Base-by-base conservation (phyloP, 1,140 invertebrate species). In the Plutomurus gul region DNA sequence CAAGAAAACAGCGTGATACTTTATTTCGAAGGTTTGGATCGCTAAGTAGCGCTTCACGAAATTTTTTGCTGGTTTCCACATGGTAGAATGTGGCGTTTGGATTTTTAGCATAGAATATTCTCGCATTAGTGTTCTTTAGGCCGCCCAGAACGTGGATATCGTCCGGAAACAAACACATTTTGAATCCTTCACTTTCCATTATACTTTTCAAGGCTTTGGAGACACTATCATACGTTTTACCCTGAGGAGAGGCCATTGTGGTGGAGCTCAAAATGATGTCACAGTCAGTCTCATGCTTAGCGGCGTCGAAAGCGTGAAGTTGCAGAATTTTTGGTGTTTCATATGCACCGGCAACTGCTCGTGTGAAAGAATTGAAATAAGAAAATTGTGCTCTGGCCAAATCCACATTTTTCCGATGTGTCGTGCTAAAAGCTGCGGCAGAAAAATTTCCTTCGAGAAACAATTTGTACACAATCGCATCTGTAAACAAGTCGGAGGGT, bases 401-500 rank as follows among this genome's bases (percentile, higher is more conserved):
- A 27, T 78, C 77, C 4, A 78, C 77, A 37, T 22, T 78, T 25
- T 78, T 60, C n/a, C 77, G 11, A n/a, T 78, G 65, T 18, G 77
- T 78, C 7, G 77, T 78, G 13, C 30, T 39, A 40, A 39, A 39
- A 13, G 77, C 77, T 4, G n/a, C 70, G 13, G 40, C 77, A n/a
- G 22, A 30, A 37, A 73, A 73, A 27, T 73, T 22, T 16, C 22
- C 43, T 18, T 39, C 18, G 6, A 36, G 1, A 16, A 73, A 56
- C 3, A 78, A 20, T n/a, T 73, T 3, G 27, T 5, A 51, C 4
- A 49, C 36, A 25, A 78, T 78, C 37, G 43, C 25, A 25, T 73
- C 43, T 3, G 77, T 78, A 11, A 49, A 25, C 3, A 73, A 22
- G 22, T 78, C 77, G 0, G 77, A 78, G 20, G 77, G 77, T n/a